These are phyloP conservation scores for Martes martes DNA, from an alignment of 2,113 vertebrate genomes.

Conservation along the genomic window DNA sequence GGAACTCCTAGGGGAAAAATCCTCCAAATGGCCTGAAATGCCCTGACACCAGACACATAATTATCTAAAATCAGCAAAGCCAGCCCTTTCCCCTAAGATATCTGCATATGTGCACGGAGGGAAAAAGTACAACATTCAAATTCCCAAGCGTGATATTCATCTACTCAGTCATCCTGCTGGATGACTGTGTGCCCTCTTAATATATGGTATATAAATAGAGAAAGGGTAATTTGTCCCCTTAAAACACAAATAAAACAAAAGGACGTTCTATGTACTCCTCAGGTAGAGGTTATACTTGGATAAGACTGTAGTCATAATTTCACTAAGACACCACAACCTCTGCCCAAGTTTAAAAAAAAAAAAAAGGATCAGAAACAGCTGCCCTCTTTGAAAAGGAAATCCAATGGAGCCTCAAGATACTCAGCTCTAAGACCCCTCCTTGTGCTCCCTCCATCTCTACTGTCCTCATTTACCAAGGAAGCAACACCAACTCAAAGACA, in stretches of 20 bases:
- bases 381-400: not conserved
- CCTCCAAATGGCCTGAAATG: not conserved
- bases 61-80: not conserved
- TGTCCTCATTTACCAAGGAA: not conserved
- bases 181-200: not conserved
- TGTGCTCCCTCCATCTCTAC: not conserved
- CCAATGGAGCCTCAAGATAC: not conserved
- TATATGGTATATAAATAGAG: not conserved
- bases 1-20: not conserved
- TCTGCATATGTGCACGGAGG: not conserved
- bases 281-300: not conserved
- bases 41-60: not conserved
- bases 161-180: not conserved
- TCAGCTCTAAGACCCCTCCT: not conserved
- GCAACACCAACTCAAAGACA: not conserved
- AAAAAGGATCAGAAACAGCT: not conserved
- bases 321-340: not conserved
- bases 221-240: not conserved
- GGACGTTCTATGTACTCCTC: not conserved
- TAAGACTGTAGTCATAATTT: not conserved
- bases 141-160: not conserved
- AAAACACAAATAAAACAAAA: conserved; percentile 3
- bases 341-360: not conserved
- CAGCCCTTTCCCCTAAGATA: not conserved
- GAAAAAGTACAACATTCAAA: not conserved